Base-by-base conservation (phyloP, 2,797 vertebrate species). In the Melanotaenia nigrans region DNA sequence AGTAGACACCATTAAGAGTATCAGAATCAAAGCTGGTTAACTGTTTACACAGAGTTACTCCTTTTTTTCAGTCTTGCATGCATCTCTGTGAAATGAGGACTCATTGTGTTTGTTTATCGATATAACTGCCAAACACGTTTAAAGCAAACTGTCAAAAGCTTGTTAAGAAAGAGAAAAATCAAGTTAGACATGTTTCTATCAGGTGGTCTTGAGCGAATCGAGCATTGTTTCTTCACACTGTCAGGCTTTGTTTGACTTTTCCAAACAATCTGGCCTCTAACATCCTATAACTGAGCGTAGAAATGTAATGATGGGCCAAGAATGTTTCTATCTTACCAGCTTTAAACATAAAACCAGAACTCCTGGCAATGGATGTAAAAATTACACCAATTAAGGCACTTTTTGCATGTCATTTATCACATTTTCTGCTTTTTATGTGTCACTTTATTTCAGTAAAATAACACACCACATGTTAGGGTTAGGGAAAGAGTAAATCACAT, bases 1-100 rank as follows among this genome's bases (percentile, higher is more conserved):
- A 67, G 16, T 42, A 68, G 49, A 69, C 69, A 57, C 60, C 38
- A 56, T 65, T 51, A 40, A 33, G 64, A 47, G 63, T 76, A 63
- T 54, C 55, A 45, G 66, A 65, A 20, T 20, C 56, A 77, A 42
- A 64, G n/a, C 61, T 63, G 64, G 35, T 57, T 56, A 57, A 25
- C 56, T 1, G 54, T n/a, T 65, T 10, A 12, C 45, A 54, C 42
- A 47, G 49, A 71, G 42, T 61, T 61, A 73, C 9, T 45, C 65
- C 7, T 33, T 33, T 40, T 65, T 25, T 73, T 20, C 35, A 22
- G 49, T 51, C 42, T 61, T 0, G 42, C 42, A 12, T 20, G 42
- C 42, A 45, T 45, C 49, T 12, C 3, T 51, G 49, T n/a, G 6
- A 51, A 24, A 51, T 12, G 10, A 51, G 22, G 49, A 51, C 9